phyloP scores from a whole-genome alignment of 2,888 invertebrate genomes.

The Tuta absoluta region DNA sequence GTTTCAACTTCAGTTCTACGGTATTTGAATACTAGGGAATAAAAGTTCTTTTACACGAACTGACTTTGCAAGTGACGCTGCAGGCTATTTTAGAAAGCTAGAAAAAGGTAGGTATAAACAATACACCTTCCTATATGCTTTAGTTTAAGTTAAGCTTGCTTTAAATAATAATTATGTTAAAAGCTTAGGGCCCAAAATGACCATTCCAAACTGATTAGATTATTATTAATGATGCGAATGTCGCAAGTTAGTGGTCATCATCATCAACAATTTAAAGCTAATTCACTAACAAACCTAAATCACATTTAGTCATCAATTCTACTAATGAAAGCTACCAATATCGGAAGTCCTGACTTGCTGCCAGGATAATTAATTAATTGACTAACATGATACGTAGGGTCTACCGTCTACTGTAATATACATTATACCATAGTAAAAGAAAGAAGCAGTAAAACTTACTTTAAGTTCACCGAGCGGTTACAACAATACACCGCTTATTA shows the following conservation, averaged over 20 bases:
- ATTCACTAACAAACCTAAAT: constrained; percentile 14
- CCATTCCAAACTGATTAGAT: not conserved
- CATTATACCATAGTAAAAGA: not conserved
- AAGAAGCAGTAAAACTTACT: too few relatives aligned
- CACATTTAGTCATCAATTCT: constrained; percentile 54
- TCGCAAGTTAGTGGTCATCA: not conserved
- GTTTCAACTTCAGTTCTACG: too few relatives aligned
- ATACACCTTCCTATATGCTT: too few relatives aligned
- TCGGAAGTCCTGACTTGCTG: constrained; percentile 50
- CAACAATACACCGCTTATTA: too few relatives aligned
- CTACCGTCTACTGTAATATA: not conserved
- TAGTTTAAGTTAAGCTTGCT: too few relatives aligned
- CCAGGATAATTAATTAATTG: constrained; percentile 71
- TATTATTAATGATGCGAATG: constrained; percentile 11
- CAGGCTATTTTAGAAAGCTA: too few relatives aligned
- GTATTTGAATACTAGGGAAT: too few relatives aligned
- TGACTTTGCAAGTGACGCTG: too few relatives aligned
- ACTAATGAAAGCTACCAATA: constrained; percentile 59
- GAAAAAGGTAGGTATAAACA: too few relatives aligned
- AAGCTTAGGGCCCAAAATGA: not conserved
- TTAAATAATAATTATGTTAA: not conserved
- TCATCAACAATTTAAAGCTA: constrained; percentile 9
- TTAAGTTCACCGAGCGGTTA: too few relatives aligned
- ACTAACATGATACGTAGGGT: constrained; percentile 47
- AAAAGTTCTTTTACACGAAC: too few relatives aligned